Conservation (phyloP, 1,140 invertebrate genomes). For the Drosophila aff. region DNA sequence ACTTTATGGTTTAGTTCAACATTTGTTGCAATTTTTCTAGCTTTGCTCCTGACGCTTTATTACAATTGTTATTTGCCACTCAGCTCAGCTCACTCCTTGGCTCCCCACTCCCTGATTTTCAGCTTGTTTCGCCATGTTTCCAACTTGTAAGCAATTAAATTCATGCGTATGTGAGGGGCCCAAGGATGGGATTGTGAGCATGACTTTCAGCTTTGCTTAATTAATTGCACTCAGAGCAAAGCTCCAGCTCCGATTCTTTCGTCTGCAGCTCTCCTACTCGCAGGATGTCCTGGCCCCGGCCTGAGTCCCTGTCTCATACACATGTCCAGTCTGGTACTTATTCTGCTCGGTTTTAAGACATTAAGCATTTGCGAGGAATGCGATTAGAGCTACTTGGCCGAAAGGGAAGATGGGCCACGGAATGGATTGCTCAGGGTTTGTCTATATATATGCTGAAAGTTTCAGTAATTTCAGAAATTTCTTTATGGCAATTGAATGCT, state of each 20-base stretch:
- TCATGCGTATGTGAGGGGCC: constrained; percentile 40
- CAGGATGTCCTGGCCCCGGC: constrained; percentile 8
- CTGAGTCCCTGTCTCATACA: constrained; percentile 4
- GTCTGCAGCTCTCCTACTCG: background rate
- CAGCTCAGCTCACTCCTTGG: background rate
- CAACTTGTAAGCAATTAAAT: constrained; percentile 82
- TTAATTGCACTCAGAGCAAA: constrained; percentile 78
- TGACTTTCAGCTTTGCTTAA: constrained; percentile 83
- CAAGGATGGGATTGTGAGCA: constrained; percentile 46
- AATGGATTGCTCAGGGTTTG: constrained; percentile 7
- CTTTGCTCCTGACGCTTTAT: constrained; percentile 79
- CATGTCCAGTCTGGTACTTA: constrained; percentile 35
- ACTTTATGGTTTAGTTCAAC: constrained; percentile 83
- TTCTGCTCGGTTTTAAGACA: constrained; percentile 50
- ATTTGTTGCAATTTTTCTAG: constrained; percentile 84
- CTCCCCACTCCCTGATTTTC: constrained; percentile 13
- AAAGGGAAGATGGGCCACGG: background rate
- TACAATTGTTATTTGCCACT: constrained; percentile 71
- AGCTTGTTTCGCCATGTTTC: constrained; percentile 70
- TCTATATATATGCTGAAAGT: constrained; percentile 13
- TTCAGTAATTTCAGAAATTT: background rate
- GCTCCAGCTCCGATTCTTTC: constrained; percentile 43
- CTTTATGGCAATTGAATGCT: background rate
- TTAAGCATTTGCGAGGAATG: constrained; percentile 54
- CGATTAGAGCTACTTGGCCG: constrained; percentile 35